Evolutionary conservation across 1,140 invertebrate genomes (phyloP), one percentile per base, ranked within the genome.

Genomic region (Drosophila dunni): DNA sequence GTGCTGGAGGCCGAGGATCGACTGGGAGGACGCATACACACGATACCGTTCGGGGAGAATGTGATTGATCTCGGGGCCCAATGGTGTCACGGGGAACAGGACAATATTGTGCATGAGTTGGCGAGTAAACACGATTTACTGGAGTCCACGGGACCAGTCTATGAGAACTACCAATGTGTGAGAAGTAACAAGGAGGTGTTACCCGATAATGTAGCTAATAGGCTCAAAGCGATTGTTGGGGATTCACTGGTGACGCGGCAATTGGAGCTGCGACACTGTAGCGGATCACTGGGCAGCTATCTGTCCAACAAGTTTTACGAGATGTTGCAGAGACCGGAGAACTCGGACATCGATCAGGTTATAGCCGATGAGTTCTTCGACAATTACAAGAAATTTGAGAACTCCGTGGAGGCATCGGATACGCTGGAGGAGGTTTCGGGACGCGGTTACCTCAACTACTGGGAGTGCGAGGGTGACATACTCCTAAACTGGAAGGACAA

Each of bases 41-140:
- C 95, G 1, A 93, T 94, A 7, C 80, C 93, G 38, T 95, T 95
- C 81, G 94, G 93, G 3, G 94, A 94, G 9, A 93, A 94, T 71
- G 91, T 94, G 29, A 93, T 97, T 9, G 97, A 98, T 91, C 80
- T 98, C 9, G 97, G 97, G 3, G 97, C 97, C 24, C 96, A 98
- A 20, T 92, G 91, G 90, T 94, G 97, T 78, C 97, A 98, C 81
- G 97, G 97, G 1, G 94, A 97, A 91, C 93, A 95, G 69, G 94
- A 94, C 38, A 97, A 97, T 92, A 90, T 94, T 17, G 95, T 96
- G 1, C 96, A 94, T 81, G 93, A 96, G 71, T 79, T 96, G 66
- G 95, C 95, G 0, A 94, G 94, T 46, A 93, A 94, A 20, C 81
- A 94, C 13, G 93, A 94, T 75, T 81, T 96, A 11, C 78, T 95